phyloP scores from a whole-genome alignment of 2,888 invertebrate species.

The Tipula unca region DNA sequence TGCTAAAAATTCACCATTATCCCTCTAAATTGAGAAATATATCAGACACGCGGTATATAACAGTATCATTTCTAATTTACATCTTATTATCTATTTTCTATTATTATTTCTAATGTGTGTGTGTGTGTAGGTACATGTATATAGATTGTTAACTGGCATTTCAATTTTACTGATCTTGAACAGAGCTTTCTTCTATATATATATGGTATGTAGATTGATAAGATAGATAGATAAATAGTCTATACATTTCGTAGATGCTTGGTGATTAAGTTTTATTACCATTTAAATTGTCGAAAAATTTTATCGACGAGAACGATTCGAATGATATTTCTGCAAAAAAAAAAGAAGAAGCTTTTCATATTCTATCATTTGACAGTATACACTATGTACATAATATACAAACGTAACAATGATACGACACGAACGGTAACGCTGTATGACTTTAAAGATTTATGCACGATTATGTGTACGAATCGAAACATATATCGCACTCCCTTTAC shows the following conservation, averaged over 20 bases:
- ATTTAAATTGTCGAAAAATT: neutral
- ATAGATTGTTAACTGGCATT: neutral
- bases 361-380: neutral
- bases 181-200: neutral
- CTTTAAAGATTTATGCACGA: neutral
- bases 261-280: constrained; percentile 8
- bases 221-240: neutral
- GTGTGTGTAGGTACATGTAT: neutral
- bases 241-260: neutral
- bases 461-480: neutral
- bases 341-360: neutral
- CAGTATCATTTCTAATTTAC: neutral
- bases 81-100: neutral
- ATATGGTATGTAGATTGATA: too few species aligned
- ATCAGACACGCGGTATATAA: neutral
- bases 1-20: neutral
- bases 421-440: neutral
- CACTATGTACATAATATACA: neutral
- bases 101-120: neutral
- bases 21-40: neutral
- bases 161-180: neutral
- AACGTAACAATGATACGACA: neutral
- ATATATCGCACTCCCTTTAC: too few species aligned
- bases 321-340: neutral
- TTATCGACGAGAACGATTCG: constrained; percentile 1